Conservation (phyloP, 2,113 vertebrate genomes). For the Phalacrocorax pelagicus region DNA sequence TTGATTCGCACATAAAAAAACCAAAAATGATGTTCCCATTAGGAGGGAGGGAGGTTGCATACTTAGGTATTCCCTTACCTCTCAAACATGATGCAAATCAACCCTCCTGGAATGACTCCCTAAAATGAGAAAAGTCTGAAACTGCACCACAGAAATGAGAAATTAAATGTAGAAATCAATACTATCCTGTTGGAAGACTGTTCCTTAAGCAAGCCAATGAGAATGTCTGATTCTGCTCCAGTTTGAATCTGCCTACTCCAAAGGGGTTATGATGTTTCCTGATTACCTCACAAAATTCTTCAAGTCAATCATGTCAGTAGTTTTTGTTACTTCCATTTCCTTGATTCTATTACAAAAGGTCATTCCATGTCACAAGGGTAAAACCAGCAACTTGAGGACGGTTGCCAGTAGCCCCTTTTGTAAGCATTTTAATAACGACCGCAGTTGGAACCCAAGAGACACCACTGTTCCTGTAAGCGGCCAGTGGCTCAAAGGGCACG, state of each 20-base stretch:
- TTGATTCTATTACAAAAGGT: not conserved
- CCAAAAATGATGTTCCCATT: not conserved
- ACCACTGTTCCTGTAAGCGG: not conserved
- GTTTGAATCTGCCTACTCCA: not conserved
- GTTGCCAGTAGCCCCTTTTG: not conserved
- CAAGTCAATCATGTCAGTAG: not conserved
- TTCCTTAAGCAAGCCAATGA: not conserved
- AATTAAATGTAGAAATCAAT: not conserved
- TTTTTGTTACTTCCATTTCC: not conserved
- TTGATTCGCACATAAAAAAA: not conserved
- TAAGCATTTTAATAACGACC: not conserved
- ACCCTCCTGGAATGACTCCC: not conserved
- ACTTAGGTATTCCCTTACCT: not conserved
- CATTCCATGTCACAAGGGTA: not conserved
- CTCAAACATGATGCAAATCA: not conserved
- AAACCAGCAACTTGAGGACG: not conserved
- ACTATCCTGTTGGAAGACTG: not conserved
- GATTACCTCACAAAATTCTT: not conserved
- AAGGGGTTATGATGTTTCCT: not conserved
- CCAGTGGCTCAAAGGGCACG: not conserved
- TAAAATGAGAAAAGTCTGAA: not conserved
- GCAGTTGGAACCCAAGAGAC: not conserved
- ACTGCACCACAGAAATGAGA: not conserved
- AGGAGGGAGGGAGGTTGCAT: not conserved
- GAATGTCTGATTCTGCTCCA: not conserved